Evolutionary conservation across 1,140 invertebrate genomes (phyloP).

Genomic region (Solenopsis invicta): DNA sequence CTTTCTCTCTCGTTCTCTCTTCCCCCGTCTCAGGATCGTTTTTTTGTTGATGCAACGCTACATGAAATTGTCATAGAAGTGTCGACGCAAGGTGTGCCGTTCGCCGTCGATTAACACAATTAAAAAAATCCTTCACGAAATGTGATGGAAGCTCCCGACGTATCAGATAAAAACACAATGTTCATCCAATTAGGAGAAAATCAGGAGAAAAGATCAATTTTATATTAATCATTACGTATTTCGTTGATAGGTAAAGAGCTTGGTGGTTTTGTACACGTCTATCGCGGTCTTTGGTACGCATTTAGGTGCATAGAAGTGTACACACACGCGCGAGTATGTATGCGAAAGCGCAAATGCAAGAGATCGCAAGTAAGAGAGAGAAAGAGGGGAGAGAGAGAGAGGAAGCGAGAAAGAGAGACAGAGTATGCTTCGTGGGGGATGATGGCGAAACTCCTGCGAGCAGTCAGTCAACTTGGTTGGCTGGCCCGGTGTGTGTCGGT

Average conservation of each 20-base stretch:
- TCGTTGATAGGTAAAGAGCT: background rate
- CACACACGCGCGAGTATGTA: background rate
- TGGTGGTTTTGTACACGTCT: background rate
- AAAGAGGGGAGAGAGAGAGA: background rate
- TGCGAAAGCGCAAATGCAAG: constrained; percentile 23
- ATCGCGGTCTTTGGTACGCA: background rate
- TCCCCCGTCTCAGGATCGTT: constrained; percentile 33
- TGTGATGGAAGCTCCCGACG: background rate
- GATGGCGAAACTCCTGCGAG: constrained; percentile 74
- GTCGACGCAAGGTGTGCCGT: background rate
- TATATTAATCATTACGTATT: background rate
- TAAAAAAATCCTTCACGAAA: background rate
- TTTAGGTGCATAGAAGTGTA: constrained; percentile 8
- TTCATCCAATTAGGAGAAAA: background rate
- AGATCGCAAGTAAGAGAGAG: background rate
- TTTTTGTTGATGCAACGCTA: constrained; percentile 40
- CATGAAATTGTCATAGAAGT: background rate
- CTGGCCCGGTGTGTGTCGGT: constrained; percentile 72
- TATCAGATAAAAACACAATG: background rate
- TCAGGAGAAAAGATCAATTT: background rate
- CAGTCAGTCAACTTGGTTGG: constrained; percentile 77
- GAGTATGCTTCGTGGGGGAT: constrained; percentile 52
- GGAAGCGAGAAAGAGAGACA: background rate
- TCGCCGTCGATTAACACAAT: background rate
- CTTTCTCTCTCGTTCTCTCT: background rate